Base-by-base conservation (phyloP, 64 coral and sea anemone genomes). In the Pocillopora verrucosa region DNA sequence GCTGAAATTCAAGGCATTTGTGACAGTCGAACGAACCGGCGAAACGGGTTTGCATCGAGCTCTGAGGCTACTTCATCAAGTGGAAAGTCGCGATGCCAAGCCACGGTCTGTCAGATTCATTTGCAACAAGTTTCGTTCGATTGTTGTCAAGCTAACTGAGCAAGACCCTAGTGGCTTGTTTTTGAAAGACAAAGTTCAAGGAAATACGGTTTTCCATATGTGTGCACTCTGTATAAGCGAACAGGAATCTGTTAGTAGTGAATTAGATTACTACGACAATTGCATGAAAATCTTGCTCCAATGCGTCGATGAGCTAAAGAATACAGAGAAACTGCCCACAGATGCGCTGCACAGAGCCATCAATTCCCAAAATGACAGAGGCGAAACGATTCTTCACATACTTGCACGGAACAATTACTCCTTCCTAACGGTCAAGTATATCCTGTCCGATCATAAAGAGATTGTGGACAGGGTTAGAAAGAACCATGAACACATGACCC, bases 1-100 rank as follows among this genome's bases (percentile, higher is more conserved):
- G 61, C 69, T 85, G 82, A 85, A 85, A 35, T 85, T 85, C n/a
- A 85, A 85, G 10, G 82, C 82, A 58, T 85, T 85, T 85, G 82
- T 85, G 24, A 65, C 68, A 12, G 82, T 65, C 15, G 82, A 85
- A 57, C 82, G 82, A 72, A 85, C 82, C 36, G 82, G 82, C 38
- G 82, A 85, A 72, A 85, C 64, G 26, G 82, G 82, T 85, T 72
- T 85, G 63, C 82, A 85, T 37, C 82, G 82, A 72, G 82, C 82
- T 72, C 19, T 85, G 36, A 85, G 82, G 22, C 62, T 85, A 11
- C 82, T 85, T 17, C 82, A 85, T 57, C 10, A 45, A 72, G 82
- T 85, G 10, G 57, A 63, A 65, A 85, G 65, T n/a, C 82, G 82
- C 19, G 82, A 85, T 85, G 20, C 22, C 36, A 85, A 63, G 19